A percentile compares a stretch with the other conserved stretches of the same genome.
Conservation (phyloP, 2,797 vertebrate species). For the Cetoscarus ocellatus region DNA sequence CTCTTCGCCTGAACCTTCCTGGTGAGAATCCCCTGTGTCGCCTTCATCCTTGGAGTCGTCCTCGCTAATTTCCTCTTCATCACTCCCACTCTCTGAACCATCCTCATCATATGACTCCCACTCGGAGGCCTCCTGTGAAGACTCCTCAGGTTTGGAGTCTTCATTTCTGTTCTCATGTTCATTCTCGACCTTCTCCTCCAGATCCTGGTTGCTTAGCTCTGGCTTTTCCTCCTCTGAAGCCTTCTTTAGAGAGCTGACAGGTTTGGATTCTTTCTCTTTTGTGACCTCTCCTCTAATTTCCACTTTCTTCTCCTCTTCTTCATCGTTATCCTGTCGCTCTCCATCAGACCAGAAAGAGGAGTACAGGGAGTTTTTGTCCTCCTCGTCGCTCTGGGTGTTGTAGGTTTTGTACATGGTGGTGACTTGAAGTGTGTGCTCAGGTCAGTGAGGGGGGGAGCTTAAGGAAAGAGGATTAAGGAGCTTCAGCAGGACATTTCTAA, state of each 20-base stretch:
- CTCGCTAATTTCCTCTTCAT: too few species aligned
- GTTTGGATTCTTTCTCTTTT: constrained; percentile 1
- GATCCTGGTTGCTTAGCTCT: not conserved
- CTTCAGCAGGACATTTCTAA: not conserved
- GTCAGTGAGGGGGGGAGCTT: constrained; percentile 55
- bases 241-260: not conserved
- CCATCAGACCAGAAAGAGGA: constrained; percentile 82
- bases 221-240: constrained; percentile 9
- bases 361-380: constrained; percentile 55
- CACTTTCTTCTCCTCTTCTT: constrained; percentile 37
- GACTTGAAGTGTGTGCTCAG: not conserved
- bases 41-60: too few species aligned
- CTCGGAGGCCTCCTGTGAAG: too few species aligned
- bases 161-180: too few species aligned
- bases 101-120: too few species aligned
- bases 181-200: too few species aligned
- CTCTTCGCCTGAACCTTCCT: too few species aligned
- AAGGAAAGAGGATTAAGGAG: constrained; percentile 79
- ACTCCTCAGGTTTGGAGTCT: too few species aligned
- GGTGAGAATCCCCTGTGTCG: too few species aligned
- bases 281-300: constrained; percentile 20
- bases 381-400: constrained; percentile 37
- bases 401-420: constrained; percentile 72
- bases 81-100: too few species aligned
- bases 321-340: constrained; percentile 33